Percentiles rank a stretch among this genome's conserved stretches.
phyloP scores from a whole-genome alignment of 2,797 vertebrate species.

The Tamandua tetradactyla region DNA sequence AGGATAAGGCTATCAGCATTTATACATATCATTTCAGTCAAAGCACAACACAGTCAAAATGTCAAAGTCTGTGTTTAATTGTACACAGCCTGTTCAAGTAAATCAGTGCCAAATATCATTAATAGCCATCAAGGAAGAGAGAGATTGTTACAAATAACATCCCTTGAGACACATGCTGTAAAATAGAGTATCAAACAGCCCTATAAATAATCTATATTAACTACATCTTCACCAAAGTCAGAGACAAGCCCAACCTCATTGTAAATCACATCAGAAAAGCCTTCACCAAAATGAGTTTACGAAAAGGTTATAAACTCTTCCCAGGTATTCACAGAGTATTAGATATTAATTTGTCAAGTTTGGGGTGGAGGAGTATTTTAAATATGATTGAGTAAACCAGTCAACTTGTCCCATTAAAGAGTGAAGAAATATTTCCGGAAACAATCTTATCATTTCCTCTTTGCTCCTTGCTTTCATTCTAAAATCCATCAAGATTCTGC shows the following conservation, averaged over 20 bases:
- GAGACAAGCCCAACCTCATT: not conserved
- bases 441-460: not conserved
- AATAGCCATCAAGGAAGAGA: conserved; percentile 53
- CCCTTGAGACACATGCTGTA: not conserved
- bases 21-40: not conserved
- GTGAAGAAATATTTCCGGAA: conserved; percentile 20
- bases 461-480: not conserved
- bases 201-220: conserved; percentile 28
- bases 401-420: not conserved
- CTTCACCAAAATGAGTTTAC: not conserved
- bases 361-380: not conserved
- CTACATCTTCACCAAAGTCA: not conserved
- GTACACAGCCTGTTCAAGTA: conserved; percentile 3
- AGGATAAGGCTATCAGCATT: not conserved
- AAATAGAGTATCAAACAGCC: not conserved
- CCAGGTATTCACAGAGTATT: not conserved
- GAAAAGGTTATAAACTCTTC: not conserved
- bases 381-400: not conserved
- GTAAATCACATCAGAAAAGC: conserved; percentile 20
- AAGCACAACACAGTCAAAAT: not conserved
- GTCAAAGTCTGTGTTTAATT: conserved; percentile 47
- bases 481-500: not conserved
- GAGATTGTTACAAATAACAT: conserved; percentile 23
- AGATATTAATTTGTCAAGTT: conserved; percentile 53
- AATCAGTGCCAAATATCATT: conserved; percentile 31